Evolutionary conservation across 2,113 vertebrate genomes (phyloP), one percentile per base, ranked within the genome.

Genomic region (human (Homo sapiens)): DNA sequence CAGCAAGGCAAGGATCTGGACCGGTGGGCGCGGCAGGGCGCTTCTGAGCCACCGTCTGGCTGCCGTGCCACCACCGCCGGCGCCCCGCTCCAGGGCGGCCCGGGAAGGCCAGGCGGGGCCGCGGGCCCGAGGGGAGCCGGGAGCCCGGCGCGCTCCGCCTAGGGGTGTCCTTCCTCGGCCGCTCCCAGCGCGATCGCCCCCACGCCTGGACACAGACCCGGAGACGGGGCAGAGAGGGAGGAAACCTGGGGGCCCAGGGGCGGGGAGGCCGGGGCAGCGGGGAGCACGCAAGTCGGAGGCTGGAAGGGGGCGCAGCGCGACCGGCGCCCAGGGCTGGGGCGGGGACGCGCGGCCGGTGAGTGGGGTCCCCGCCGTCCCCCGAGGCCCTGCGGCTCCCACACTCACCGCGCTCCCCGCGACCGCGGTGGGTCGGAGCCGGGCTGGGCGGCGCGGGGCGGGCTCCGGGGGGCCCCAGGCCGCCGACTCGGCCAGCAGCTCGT

Each of bases 401-500:
- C 97, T 98, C 97, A 98, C 97, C 97, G 0, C 78, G 86, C 92
- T 82, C 55, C 64, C 12, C 35, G 76, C 45, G 45, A 78, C 57
- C 17, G 82, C 78, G 5, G 89, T 61, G 61, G 91, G 88, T 38
- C 35, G 64, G 64, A 91, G 38, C 23, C 55, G 38, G 75, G 87
- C n/a, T 11, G 92, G 52, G 30, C 43, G 14, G 12, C 83, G 93
- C 40, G 80, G 87, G 66, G 57, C 25, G 18, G 20, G 87, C 38
- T 96, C 89, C 30, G 20, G 70, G 13, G 93, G 27, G 3, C 20
- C 96, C 97, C 96, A 94, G 92, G 97, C 97, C 70, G 78, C 96
- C 7, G 97, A 96, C 95, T 98, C 98, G 2, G 85, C 97, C 96
- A 98, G 93, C 92, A 98, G 72, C 79, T 97, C 89, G 94, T 98